phyloP scores from a whole-genome alignment of 2,797 vertebrate genomes.

The Fratercula arctica region DNA sequence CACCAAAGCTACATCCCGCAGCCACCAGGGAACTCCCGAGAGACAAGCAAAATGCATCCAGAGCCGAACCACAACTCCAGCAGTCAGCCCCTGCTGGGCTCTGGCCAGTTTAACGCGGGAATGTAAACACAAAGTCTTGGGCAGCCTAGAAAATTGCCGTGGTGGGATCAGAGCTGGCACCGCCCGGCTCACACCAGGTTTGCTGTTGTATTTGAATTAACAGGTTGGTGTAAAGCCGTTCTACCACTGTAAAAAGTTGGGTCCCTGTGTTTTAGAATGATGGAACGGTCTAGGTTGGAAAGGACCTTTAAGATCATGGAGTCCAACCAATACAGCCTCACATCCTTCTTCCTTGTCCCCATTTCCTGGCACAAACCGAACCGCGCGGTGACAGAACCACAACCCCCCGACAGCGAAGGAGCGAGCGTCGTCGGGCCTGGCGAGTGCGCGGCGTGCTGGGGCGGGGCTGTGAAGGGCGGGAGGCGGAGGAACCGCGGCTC shows the following conservation, averaged over 20 bases:
- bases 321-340: no score
- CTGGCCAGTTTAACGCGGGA: no score
- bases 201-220: fast-evolving
- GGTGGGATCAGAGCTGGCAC: fast-evolving
- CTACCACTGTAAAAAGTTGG: fast-evolving
- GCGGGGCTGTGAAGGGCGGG: not conserved
- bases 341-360: fast-evolving
- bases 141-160: not conserved
- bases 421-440: fast-evolving
- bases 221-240: fast-evolving
- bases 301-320: not conserved
- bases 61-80: not conserved
- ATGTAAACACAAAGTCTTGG: fast-evolving
- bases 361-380: fast-evolving
- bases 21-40: not conserved
- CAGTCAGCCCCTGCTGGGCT: fast-evolving
- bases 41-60: fast-evolving
- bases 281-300: not conserved
- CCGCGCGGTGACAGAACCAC: no score
- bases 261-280: fast-evolving
- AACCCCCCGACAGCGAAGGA: fast-evolving
- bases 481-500: fast-evolving
- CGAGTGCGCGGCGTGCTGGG: fast-evolving
- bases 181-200: fast-evolving
- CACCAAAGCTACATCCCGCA: fast-evolving